Percentiles rank a stretch among this genome's conserved stretches.
phyloP scores from a whole-genome alignment of 2,113 vertebrate genomes.

The Cephalopterus ornatus region DNA sequence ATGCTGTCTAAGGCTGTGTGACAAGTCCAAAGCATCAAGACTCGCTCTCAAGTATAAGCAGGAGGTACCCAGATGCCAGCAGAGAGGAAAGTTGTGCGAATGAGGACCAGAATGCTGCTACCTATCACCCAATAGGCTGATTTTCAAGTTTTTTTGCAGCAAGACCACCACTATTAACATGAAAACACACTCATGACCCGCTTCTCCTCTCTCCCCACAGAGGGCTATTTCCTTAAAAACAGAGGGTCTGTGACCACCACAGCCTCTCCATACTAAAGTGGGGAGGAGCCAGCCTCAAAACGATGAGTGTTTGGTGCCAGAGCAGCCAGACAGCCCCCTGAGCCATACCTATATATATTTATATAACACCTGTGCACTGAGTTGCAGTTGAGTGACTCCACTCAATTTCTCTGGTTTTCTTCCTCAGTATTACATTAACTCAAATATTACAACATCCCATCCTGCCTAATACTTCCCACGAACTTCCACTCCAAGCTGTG shows the following conservation, averaged over 20 bases:
- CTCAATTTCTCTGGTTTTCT: neutral
- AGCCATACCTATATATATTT: neutral
- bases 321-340: rapidly evolving
- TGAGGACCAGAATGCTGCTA: neutral
- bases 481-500: conserved; percentile 20
- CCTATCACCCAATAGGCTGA: neutral
- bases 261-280: neutral
- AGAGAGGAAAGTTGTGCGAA: neutral
- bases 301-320: neutral
- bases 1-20: rapidly evolving
- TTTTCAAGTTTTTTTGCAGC: neutral
- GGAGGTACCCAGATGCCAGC: neutral
- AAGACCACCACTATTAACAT: neutral
- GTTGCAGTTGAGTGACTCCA: neutral
- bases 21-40: neutral
- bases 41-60: neutral
- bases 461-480: conserved; percentile 49
- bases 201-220: neutral
- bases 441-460: conserved; percentile 50
- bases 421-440: conserved; percentile 24
- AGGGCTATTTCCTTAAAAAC: neutral
- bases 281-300: neutral
- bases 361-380: neutral
- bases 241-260: neutral
- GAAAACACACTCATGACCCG: neutral